Evolutionary conservation across 2,113 vertebrate genomes (phyloP).

Genomic region (Uria lomvia): DNA sequence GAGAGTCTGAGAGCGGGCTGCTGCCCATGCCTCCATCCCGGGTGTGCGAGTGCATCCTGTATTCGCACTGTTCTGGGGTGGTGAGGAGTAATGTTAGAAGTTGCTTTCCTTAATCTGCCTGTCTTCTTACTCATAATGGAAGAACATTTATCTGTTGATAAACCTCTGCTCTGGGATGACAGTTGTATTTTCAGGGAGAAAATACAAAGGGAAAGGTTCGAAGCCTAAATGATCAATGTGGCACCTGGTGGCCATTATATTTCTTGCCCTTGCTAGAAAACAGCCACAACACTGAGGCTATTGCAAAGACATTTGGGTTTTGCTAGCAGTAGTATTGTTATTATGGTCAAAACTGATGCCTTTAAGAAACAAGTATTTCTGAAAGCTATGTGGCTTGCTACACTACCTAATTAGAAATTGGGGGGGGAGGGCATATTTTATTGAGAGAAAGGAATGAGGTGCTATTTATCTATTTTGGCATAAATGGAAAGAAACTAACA

Average conservation of each 20-base stretch:
- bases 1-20: not conserved
- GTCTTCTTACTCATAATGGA: not conserved
- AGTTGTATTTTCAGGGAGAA: not conserved
- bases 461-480: not conserved
- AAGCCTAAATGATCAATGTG: not conserved
- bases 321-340: not conserved
- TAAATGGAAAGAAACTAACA: not conserved
- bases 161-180: not conserved
- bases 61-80: not conserved
- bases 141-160: not conserved
- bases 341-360: not conserved
- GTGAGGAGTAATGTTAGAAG: not conserved
- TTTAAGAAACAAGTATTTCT: not conserved
- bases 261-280: not conserved
- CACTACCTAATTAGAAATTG: not conserved
- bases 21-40: rapidly evolving
- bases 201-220: not conserved
- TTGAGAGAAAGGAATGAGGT: not conserved
- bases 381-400: not conserved
- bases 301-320: not conserved
- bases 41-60: rapidly evolving
- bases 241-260: not conserved
- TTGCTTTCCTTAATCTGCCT: not conserved
- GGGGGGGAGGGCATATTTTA: not conserved
- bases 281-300: not conserved